Percentiles rank a stretch among this genome's conserved stretches.
These are phyloP conservation scores for Hafferia zeledoni DNA, from an alignment of 2,797 vertebrate genomes.

Conservation along the genomic window DNA sequence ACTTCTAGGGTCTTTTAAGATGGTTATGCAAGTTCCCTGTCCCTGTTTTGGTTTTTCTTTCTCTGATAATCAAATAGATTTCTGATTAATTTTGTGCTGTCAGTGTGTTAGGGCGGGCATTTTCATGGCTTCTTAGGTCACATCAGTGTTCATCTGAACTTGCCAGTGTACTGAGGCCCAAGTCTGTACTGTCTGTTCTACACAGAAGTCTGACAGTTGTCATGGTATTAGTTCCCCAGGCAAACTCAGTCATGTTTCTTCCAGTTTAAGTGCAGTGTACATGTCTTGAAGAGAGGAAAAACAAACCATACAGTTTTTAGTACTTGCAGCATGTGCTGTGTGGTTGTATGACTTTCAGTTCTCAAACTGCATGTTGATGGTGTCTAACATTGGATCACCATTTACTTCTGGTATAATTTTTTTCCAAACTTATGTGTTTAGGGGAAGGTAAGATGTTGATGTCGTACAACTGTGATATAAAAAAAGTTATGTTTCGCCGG, in stretches of 20 bases:
- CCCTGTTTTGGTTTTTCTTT: neutral
- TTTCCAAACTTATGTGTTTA: neutral
- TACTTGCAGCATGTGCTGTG: neutral
- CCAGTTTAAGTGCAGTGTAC: neutral
- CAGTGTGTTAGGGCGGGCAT: neutral
- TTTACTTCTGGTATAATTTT: neutral
- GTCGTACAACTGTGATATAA: neutral
- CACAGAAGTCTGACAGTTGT: neutral
- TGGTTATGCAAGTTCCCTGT: neutral
- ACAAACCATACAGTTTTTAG: neutral
- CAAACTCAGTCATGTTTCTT: neutral
- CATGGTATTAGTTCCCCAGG: neutral
- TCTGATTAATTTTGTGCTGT: neutral
- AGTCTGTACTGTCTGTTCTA: neutral
- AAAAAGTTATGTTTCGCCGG: fast-evolving
- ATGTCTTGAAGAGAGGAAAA: neutral
- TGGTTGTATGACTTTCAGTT: neutral
- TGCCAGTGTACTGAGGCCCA: neutral
- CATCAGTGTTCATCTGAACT: neutral
- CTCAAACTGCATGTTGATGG: neutral
- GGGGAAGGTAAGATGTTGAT: neutral
- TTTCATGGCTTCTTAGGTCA: neutral
- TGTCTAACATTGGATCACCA: neutral
- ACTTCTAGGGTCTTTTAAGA: neutral
- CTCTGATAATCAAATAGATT: neutral